Base-by-base conservation (phyloP, 2,888 invertebrate genomes). In the Congeria kusceri region DNA sequence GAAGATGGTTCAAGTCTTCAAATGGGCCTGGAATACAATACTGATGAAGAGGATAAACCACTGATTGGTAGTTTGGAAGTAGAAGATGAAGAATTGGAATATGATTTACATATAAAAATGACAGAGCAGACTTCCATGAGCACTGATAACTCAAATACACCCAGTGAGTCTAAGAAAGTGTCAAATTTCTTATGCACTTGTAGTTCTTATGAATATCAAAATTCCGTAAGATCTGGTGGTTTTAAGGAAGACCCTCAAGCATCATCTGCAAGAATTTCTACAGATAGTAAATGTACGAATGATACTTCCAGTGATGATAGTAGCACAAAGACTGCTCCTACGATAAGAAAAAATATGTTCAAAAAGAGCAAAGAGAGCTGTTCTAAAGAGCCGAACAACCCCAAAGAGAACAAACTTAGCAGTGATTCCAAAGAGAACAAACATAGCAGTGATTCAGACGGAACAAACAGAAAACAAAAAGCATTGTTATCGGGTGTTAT, bases 311-410 rank as follows among this genome's bases (percentile, higher is more conserved):
- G n/a, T n/a, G n/a, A n/a, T n/a, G n/a, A n/a, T n/a, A n/a, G n/a
- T n/a, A n/a, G n/a, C n/a, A n/a, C n/a, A n/a, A n/a, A n/a, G n/a
- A n/a, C n/a, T n/a, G n/a, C n/a, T n/a, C n/a, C n/a, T n/a, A n/a
- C n/a, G n/a, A n/a, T n/a, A n/a, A n/a, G n/a, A 44, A 44, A 44
- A 13, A 9, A 67, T 25, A 28, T 9, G 32, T 23, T 58, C 18
- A 61, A 25, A 27, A 47, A 58, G 49, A 59, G 29, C 27, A 68
- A 59, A n/a, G n/a, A n/a, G n/a, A n/a, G n/a, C n/a, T n/a, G n/a
- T n/a, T n/a, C n/a, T n/a, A n/a, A n/a, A n/a, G n/a, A n/a, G n/a
- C n/a, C n/a, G n/a, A n/a, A n/a, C n/a, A n/a, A n/a, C n/a, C n/a
- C n/a, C n/a, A n/a, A 68, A n/a, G 29, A 61, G 44, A 59, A 68